A percentile compares a stretch with the other conserved stretches of the same genome.
phyloP scores from a whole-genome alignment of 2,113 vertebrate species.

The Cervus canadensis region DNA sequence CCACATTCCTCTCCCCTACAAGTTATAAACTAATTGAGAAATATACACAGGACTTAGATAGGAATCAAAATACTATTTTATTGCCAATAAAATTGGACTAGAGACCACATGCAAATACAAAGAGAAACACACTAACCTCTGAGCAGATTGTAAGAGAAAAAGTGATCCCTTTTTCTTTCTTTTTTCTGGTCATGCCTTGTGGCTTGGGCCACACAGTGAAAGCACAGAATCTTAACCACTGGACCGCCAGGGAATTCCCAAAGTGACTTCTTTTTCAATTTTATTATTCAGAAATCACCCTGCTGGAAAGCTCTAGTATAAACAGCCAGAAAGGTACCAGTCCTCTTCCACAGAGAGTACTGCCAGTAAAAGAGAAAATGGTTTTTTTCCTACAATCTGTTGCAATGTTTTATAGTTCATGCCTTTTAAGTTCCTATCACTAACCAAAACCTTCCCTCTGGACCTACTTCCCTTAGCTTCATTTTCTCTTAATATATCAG shows the following conservation, averaged over 20 bases:
- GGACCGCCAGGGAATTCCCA: not conserved
- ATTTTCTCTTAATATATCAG: slow-evolving; percentile 15
- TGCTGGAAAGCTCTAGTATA: not conserved
- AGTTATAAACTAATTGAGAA: not conserved
- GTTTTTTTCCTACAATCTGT: not conserved
- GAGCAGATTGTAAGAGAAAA: not conserved
- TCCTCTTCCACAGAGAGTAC: not conserved
- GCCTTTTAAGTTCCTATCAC: not conserved
- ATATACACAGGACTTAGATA: slow-evolving; percentile 11
- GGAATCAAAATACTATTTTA: slow-evolving; percentile 24
- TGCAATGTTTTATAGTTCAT: slow-evolving; percentile 17
- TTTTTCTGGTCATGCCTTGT: not conserved
- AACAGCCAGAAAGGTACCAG: not conserved
- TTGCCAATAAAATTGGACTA: not conserved
- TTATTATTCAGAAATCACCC: slow-evolving; percentile 2
- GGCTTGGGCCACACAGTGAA: not conserved
- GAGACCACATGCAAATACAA: not conserved
- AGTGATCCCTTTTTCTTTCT: not conserved
- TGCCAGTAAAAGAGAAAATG: not conserved
- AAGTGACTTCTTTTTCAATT: not conserved
- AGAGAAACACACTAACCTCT: slow-evolving; percentile 20
- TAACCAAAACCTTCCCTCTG: slow-evolving; percentile 13
- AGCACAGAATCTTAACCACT: not conserved
- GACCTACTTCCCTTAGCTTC: not conserved
- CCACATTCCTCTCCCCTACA: not conserved